Percentiles rank a stretch among this genome's conserved stretches.
phyloP scores from a whole-genome alignment of 2,888 invertebrate genomes.

The Chrysolina haemoptera region DNA sequence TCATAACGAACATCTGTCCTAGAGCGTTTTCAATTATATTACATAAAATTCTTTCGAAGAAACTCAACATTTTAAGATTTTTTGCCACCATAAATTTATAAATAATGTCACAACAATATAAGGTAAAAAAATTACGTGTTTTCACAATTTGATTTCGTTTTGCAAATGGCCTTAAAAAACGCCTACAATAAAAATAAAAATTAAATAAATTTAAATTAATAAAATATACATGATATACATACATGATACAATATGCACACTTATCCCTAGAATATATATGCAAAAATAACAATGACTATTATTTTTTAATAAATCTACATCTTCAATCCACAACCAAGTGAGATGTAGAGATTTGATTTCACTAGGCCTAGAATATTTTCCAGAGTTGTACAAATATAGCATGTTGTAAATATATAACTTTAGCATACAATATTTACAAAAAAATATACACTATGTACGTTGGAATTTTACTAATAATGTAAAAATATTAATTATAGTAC shows the following conservation, averaged over 20 bases:
- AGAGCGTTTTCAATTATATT: conserved; percentile 38
- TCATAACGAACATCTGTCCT: conserved; percentile 35
- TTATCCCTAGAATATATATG: conserved; percentile 64
- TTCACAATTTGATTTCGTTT: conserved; percentile 60
- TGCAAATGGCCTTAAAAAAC: conserved; percentile 51
- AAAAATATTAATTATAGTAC: conserved; percentile 64
- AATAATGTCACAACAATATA: conserved; percentile 50
- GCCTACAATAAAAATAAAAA: conserved; percentile 54
- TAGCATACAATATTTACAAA: conserved; percentile 68
- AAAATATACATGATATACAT: conserved; percentile 70
- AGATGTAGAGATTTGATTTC: conserved; percentile 64
- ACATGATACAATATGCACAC: conserved; percentile 63
- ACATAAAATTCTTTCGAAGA: conserved; percentile 39
- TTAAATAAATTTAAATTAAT: conserved; percentile 69
- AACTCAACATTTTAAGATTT: conserved; percentile 48
- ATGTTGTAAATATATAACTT: conserved; percentile 63
- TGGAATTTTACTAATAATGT: conserved; percentile 64
- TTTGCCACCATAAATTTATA: conserved; percentile 49
- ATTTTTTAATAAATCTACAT: conserved; percentile 41
- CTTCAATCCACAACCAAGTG: conserved; percentile 63
- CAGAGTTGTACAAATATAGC: conserved; percentile 70
- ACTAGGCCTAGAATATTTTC: conserved; percentile 64
- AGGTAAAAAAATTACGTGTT: conserved; percentile 58
- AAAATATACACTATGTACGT: conserved; percentile 68
- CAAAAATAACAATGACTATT: conserved; percentile 68